A percentile compares a stretch with the other conserved stretches of the same genome.
These are phyloP conservation scores for Ornithoptera alexandrae DNA, from an alignment of 2,888 invertebrate species.

Conservation along the genomic window DNA sequence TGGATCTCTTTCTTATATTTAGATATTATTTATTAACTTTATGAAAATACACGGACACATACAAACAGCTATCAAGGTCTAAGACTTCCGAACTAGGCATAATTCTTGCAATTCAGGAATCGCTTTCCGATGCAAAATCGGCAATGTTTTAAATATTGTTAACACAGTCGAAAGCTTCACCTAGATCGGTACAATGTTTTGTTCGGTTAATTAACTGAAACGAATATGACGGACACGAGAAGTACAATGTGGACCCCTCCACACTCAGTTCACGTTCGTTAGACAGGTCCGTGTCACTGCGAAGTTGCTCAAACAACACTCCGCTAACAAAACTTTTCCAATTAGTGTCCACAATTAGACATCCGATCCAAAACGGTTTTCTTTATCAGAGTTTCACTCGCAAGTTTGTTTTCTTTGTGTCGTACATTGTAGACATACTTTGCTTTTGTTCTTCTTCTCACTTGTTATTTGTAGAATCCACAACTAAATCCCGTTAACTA, in stretches of 20 bases:
- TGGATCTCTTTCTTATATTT: no score
- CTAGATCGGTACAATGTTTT: background rate
- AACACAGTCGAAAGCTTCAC: no score
- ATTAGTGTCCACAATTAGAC: slow-evolving; percentile 12
- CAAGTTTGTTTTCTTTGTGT: background rate
- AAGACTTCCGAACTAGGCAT: no score
- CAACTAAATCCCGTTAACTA: background rate
- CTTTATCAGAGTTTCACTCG: background rate
- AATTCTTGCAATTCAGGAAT: no score
- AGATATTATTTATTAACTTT: no score
- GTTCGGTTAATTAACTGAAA: background rate
- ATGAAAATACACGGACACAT: no score
- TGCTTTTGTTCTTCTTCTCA: background rate
- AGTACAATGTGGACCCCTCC: background rate
- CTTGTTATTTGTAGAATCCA: background rate
- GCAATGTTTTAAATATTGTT: no score
- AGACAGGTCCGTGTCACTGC: background rate
- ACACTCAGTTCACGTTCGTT: background rate
- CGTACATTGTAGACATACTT: background rate
- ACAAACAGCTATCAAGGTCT: no score
- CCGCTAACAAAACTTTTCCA: slow-evolving; percentile 5
- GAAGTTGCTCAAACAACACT: slow-evolving; percentile 3
- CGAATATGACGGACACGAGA: background rate
- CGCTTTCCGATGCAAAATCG: no score
- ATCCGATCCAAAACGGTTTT: slow-evolving; percentile 8